These are phyloP conservation scores for Psittacula echo DNA, from an alignment of 2,797 vertebrate genomes.

Conservation along the genomic window DNA sequence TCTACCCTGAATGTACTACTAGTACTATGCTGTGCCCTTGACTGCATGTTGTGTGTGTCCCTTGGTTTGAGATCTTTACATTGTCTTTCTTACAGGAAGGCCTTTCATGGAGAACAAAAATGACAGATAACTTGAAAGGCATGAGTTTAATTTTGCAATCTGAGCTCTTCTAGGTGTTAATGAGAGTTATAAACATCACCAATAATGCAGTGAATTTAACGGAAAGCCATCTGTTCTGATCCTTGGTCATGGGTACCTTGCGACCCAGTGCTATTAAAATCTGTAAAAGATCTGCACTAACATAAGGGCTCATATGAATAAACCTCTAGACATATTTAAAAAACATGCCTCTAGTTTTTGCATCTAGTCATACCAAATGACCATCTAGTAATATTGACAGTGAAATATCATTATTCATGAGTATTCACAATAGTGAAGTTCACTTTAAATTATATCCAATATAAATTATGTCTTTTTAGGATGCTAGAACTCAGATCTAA, in stretches of 20 bases:
- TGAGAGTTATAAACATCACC: background rate
- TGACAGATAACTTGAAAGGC: background rate
- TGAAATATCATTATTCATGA: background rate
- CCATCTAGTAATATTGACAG: background rate
- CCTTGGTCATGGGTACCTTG: background rate
- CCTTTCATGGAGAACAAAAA: background rate
- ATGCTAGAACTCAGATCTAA: background rate
- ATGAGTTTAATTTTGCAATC: background rate
- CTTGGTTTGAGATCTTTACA: background rate
- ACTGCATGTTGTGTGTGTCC: fast-evolving
- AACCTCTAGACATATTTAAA: background rate
- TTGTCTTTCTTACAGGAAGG: background rate
- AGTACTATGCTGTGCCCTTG: background rate
- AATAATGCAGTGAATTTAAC: background rate
- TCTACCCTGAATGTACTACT: background rate
- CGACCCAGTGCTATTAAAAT: background rate
- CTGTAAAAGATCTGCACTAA: background rate
- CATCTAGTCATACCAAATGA: background rate
- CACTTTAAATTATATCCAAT: background rate
- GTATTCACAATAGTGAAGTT: background rate
- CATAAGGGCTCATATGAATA: background rate
- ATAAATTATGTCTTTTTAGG: background rate
- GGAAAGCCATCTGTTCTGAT: background rate
- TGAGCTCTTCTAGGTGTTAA: background rate
- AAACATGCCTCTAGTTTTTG: background rate